phyloP scores from a whole-genome alignment of 1,140 invertebrate genomes.

The Notospermus geniculatus region DNA sequence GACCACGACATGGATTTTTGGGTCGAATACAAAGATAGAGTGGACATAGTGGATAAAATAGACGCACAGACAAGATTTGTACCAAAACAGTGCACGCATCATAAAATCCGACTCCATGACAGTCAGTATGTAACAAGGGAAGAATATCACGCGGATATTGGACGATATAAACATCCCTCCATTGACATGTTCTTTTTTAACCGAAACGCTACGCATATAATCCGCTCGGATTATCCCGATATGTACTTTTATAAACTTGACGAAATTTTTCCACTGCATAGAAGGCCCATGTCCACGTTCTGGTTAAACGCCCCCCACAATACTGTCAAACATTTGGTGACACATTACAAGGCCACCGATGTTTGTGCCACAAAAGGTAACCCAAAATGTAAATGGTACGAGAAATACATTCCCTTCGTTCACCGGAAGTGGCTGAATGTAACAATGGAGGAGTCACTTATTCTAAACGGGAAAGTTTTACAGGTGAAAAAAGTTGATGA shows the following conservation, averaged over 20 bases:
- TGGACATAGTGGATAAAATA: background rate
- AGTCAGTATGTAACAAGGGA: background rate
- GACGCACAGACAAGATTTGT: background rate
- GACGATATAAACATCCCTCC: background rate
- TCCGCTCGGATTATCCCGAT: background rate
- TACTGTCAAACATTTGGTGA: background rate
- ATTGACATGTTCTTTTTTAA: slow-evolving; percentile 6
- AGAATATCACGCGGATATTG: background rate
- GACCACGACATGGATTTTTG: background rate
- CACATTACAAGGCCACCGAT: background rate
- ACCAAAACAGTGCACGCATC: background rate
- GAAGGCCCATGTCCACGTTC: background rate
- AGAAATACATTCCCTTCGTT: background rate
- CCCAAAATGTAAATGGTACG: background rate
- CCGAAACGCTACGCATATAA: background rate
- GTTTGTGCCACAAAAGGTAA: background rate
- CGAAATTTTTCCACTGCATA: slow-evolving; percentile 1
- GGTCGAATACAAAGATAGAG: background rate
- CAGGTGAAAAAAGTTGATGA: slow-evolving; percentile 7
- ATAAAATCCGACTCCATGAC: slow-evolving; percentile 6
- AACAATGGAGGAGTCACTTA: background rate
- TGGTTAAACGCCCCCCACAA: background rate
- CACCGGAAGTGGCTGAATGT: slow-evolving; percentile 1
- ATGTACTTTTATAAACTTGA: background rate
- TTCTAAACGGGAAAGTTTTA: background rate